Evolutionary conservation across 2,113 vertebrate genomes (phyloP), one percentile per base, ranked within the genome.

Genomic region (Albula glossodonta): DNA sequence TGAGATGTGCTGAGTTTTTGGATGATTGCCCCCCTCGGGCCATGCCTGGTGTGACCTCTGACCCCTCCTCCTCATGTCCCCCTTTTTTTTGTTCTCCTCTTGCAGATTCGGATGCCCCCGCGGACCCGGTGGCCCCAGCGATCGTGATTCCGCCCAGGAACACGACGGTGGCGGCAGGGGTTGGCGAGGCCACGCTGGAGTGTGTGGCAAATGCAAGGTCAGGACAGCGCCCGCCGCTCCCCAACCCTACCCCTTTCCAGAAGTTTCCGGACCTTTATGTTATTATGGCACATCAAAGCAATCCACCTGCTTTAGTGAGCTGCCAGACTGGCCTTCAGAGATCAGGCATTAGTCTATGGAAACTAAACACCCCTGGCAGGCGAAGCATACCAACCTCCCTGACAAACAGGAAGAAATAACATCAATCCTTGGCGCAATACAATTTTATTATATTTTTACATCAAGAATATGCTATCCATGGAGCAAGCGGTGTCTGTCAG

Each of bases 171-270:
- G 88, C 93, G 48, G 78, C 90, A 0, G 96, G 96, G 4, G 93
- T 93, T 89, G 91, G 87, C 0, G 94, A 96, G 77, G 60, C 90
- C 51, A 93, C 88, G 2, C 82, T 97, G 93, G 96, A 97, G 86
- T 97, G 96, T 51, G 88, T 97, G 78, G 95, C 96, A 89, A 96
- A 74, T 0, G 95, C 95, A 84, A 96, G 96, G 96, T 96, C 77
- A 81, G 89, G 25, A 19, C 48, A 31, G 49, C 52, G 80, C 50
- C 51, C 52, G 80, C 50, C 51, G 31, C 25, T 12, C n/a, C 13
- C 31, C 70, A 63, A 53, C 15, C 53, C 51, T 74, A 80, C 41
- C 51, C 10, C 25, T 7, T 51, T 31, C 22, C 31, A n/a, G 70
- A n/a, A 9, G n/a, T 31, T 31, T 31, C 70, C 8, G 48, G 10